Evolutionary conservation across 23 tunicate species (phyloP), one percentile per base, ranked within the genome.

Genomic region (Diplosoma virens): DNA sequence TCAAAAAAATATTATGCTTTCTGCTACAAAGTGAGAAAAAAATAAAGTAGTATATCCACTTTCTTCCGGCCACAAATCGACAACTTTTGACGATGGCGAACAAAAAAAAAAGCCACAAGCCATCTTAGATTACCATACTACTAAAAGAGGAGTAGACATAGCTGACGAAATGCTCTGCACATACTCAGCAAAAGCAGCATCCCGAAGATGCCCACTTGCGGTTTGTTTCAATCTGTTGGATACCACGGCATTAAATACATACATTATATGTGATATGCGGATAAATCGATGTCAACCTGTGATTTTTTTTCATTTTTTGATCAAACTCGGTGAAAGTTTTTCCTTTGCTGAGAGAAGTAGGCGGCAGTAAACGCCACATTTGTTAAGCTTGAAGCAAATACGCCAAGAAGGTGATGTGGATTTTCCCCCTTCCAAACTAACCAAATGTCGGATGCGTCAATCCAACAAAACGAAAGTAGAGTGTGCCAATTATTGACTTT

Each of bases 191-290:
- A n/a, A n/a, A n/a, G n/a, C n/a, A n/a, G n/a, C n/a, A n/a, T n/a
- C n/a, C n/a, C 9, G 69, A 63, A 25, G 69, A 63, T 63, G 69
- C 6, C 34, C 69, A 3, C n/a, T 63, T 9, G 69, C 69, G n/a
- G 34, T 35, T 28, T 63, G 17, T 28, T 29, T 63, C n/a, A 63
- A 30, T 63, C 69, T 63, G 34, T 6, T 63, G 36, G 69, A 63
- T 63, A 63, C n/a, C n/a, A 30, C n/a, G 69, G 34, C 69, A 63
- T 30, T 63, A 35, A 28, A 63, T 63, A 63, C 69, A 30, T 63
- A 63, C 69, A 30, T 63, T 28, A 63, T 63, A 28, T 63, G 34
- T 63, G n/a, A n/a, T n/a, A n/a, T n/a, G n/a, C n/a, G n/a, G n/a
- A n/a, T n/a, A n/a, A n/a, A n/a, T n/a, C n/a, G n/a, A n/a, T n/a